Evolutionary conservation across 2,113 vertebrate genomes (phyloP).

Genomic region (Salvator merianae): DNA sequence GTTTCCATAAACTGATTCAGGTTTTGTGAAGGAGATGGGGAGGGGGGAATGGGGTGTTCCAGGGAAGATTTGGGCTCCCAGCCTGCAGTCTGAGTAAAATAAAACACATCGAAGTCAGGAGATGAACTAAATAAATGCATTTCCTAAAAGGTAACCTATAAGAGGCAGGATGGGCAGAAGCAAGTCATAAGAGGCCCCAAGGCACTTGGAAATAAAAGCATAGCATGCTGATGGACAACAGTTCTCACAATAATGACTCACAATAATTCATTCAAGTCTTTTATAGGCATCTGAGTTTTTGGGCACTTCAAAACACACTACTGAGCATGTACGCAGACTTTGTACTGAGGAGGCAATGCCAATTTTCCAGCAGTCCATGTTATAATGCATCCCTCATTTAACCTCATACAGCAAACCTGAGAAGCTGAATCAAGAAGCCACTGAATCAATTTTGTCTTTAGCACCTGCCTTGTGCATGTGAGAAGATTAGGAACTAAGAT

Average conservation of each 20-base stretch:
- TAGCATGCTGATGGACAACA: background rate
- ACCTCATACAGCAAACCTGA: background rate
- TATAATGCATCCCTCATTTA: background rate
- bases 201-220: background rate
- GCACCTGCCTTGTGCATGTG: too few species aligned
- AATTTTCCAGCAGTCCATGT: background rate
- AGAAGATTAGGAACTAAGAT: too few species aligned
- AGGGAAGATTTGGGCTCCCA: background rate
- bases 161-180: background rate
- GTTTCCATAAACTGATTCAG: background rate
- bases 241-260: background rate
- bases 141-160: background rate
- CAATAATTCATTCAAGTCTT: background rate
- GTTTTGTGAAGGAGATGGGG: too few species aligned
- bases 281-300: background rate
- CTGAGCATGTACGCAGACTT: background rate
- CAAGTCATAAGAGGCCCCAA: background rate
- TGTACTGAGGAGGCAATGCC: background rate
- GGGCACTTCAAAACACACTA: background rate
- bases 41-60: too few species aligned
- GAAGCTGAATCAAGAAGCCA: background rate
- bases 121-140: constrained; percentile 1
- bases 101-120: background rate
- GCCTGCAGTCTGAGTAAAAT: background rate
- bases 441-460: background rate